Base-by-base conservation (phyloP, 2,797 vertebrate genomes). In the Sus cebifrons region DNA sequence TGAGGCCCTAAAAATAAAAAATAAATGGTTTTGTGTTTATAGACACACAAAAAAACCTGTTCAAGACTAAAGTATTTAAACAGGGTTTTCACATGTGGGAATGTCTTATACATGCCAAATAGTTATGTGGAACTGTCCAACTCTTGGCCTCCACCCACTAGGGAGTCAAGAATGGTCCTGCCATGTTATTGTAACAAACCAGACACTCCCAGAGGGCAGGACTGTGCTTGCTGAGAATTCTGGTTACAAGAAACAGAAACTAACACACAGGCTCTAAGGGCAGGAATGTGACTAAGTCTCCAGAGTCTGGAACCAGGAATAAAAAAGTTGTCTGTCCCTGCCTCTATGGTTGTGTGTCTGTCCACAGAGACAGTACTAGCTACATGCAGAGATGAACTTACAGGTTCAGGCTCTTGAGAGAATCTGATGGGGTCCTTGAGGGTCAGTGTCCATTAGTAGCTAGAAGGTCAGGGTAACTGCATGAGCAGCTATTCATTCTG, bases 21-120 rank as follows among this genome's bases (percentile, higher is more conserved):
- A 49, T 49, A 94, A 96, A 67, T 74, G n/a, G 23, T 71, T 82
- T 81, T 68, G 9, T 94, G 71, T 89, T 88, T 85, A 64, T 70
- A 40, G 32, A 87, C 44, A 52, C 44, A 70, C 44, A 49, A 6
- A n/a, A 60, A 32, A 54, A 70, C 21, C 58, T 27, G 2, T 83
- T 86, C 84, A 84, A 82, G 64, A 52, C 40, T 94, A 32, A 84
- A 67, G 56, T 78, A 56, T 77, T 74, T 75, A 62, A 77, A n/a
- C 20, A 58, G 32, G 65, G 58, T 68, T 95, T 84, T 89, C 54
- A 14, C 16, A 0, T 29, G 20, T 60, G 44, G 86, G 52, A 44
- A 27, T 36, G 65, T 87, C 82, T 79, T 32, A 7, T 65, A 15
- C 49, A 20, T n/a, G 84, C 91, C 49, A 5, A 92, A 78, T 90